These are phyloP conservation scores for Amphipyra tragopoginis DNA, from an alignment of 2,888 invertebrate genomes.

Conservation along the genomic window DNA sequence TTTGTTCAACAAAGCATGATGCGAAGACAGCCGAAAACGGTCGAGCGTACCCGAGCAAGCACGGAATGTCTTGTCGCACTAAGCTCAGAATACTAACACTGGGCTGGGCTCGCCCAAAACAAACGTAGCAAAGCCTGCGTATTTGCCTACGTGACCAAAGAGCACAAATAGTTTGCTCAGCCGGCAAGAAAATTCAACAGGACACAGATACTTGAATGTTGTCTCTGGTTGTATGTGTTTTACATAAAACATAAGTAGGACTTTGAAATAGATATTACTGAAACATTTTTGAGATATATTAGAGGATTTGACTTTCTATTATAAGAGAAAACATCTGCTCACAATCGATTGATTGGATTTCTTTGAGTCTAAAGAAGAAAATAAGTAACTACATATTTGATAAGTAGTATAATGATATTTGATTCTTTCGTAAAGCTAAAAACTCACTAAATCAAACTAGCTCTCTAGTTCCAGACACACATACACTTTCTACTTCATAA, in stretches of 20 bases:
- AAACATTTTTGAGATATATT: not conserved
- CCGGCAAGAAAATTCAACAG: slow-evolving; percentile 47
- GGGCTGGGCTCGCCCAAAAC: slow-evolving; percentile 47
- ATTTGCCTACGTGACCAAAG: slow-evolving; percentile 61
- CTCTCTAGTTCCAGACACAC: too few species aligned
- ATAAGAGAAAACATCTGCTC: not conserved
- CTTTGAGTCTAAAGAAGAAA: too few species aligned
- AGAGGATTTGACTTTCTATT: not conserved
- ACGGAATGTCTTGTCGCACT: slow-evolving; percentile 34
- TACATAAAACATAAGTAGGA: slow-evolving; percentile 28
- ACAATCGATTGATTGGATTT: too few species aligned
- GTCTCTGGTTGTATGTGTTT: slow-evolving; percentile 12
- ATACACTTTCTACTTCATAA: too few species aligned
- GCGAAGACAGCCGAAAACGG: slow-evolving; percentile 43
- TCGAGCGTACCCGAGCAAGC: slow-evolving; percentile 34
- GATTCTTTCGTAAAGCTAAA: too few species aligned
- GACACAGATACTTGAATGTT: slow-evolving; percentile 47
- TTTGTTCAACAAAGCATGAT: slow-evolving; percentile 37
- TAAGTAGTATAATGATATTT: too few species aligned
- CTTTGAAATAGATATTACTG: slow-evolving; percentile 27
- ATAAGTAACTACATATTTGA: too few species aligned
- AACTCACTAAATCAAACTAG: too few species aligned
- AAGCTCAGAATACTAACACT: slow-evolving; percentile 45
- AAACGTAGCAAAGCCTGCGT: slow-evolving; percentile 50
- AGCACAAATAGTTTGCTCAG: slow-evolving; percentile 49